phyloP scores from a whole-genome alignment of 2,888 invertebrate genomes.

The Petrolisthes cinctipes region DNA sequence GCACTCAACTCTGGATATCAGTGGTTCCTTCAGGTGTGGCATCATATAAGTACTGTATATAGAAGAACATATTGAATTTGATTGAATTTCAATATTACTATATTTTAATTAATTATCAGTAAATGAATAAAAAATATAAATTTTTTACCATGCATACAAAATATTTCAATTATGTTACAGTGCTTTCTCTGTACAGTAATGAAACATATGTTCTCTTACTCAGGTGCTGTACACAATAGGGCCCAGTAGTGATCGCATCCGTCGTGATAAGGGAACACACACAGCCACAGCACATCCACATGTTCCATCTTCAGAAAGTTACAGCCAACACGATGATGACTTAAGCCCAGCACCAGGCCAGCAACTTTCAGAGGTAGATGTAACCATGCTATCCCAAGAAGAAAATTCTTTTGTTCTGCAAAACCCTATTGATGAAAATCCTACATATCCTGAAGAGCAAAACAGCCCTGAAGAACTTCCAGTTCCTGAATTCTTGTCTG shows the following conservation, averaged over 20 bases:
- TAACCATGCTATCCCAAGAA: neutral
- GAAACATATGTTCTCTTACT: neutral
- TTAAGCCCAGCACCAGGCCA: neutral
- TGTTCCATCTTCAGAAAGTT: neutral
- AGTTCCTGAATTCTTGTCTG: constrained; percentile 48
- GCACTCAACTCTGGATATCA: constrained; percentile 70
- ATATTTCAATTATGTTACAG: neutral
- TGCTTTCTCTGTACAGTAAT: neutral
- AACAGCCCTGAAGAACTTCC: constrained; percentile 43
- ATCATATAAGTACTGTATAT: neutral
- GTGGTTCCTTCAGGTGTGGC: constrained; percentile 70
- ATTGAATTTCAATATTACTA: neutral
- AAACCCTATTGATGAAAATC: neutral
- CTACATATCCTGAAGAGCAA: neutral
- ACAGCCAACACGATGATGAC: no score
- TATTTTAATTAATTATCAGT: neutral
- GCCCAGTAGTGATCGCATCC: constrained; percentile 41
- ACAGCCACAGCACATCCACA: neutral
- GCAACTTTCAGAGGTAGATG: neutral
- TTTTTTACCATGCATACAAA: neutral
- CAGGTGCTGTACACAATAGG: constrained; percentile 65
- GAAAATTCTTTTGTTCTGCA: neutral
- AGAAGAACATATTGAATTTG: neutral
- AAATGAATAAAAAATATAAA: neutral
- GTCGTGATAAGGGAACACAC: constrained; percentile 38